Conservation (phyloP, 2,113 vertebrate genomes). For the Pavo muticus region DNA sequence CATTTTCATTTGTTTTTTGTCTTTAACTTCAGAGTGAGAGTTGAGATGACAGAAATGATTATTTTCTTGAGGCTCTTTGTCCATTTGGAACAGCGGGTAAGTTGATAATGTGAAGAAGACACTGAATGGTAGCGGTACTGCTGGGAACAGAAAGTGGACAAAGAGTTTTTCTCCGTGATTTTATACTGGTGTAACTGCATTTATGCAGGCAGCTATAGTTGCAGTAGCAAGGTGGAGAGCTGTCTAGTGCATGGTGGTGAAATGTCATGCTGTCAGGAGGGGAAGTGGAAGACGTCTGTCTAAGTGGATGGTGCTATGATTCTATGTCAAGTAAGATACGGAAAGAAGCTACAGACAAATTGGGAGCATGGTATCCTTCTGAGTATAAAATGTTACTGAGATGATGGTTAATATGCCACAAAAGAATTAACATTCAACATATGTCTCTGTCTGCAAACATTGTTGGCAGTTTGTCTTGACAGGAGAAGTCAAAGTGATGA, state of each 20-base stretch:
- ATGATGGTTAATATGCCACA: background rate
- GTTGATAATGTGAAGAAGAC: background rate
- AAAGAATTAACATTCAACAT: background rate
- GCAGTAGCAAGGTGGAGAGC: background rate
- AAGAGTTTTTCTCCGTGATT: background rate
- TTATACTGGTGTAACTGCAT: background rate
- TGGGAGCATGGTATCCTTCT: background rate
- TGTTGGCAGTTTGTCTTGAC: slow-evolving; percentile 9
- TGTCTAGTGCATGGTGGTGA: background rate
- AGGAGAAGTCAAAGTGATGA: slow-evolving; percentile 33
- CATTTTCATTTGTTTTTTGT: background rate
- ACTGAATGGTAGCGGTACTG: background rate
- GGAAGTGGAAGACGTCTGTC: background rate
- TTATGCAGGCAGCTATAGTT: background rate
- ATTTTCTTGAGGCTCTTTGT: background rate
- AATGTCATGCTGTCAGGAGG: background rate
- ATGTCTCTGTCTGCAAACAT: background rate
- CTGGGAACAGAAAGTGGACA: background rate
- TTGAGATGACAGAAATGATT: background rate
- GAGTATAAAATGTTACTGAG: background rate
- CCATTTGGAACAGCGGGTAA: background rate
- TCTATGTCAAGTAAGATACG: background rate
- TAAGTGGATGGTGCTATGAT: too few relatives aligned
- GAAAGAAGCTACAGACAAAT: background rate
- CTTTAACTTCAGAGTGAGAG: background rate